These are phyloP conservation scores for Diachasma alloeum DNA, from an alignment of 1,140 invertebrate species.

Conservation along the genomic window DNA sequence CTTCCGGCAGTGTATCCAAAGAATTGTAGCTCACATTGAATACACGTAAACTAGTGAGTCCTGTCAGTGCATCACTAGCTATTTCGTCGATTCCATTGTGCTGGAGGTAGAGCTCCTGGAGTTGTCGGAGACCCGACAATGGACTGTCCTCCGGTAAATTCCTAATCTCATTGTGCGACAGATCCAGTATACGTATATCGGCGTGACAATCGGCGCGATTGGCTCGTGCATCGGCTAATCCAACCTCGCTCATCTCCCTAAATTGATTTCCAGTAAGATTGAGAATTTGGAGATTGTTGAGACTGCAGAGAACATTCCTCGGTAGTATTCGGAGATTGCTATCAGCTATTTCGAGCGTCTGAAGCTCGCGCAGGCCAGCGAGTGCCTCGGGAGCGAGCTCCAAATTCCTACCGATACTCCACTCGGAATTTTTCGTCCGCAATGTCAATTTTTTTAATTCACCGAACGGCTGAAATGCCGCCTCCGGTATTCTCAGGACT, in stretches of 20 bases:
- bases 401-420: constrained; percentile 76
- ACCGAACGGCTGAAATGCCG: constrained; percentile 79
- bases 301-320: constrained; percentile 76
- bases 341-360: constrained; percentile 79
- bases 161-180: constrained; percentile 81
- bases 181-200: constrained; percentile 77
- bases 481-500: constrained; percentile 76
- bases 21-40: constrained; percentile 87
- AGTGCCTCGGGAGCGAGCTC: constrained; percentile 75
- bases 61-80: constrained; percentile 78
- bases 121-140: constrained; percentile 73
- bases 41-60: constrained; percentile 77
- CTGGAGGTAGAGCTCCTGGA: constrained; percentile 81
- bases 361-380: constrained; percentile 77
- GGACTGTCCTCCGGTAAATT: constrained; percentile 76
- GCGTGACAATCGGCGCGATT: constrained; percentile 63
- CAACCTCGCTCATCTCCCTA: constrained; percentile 75
- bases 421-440: constrained; percentile 79
- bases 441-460: constrained; percentile 79
- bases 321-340: constrained; percentile 84
- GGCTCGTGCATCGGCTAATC: constrained; percentile 66
- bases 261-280: constrained; percentile 86
- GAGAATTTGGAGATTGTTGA: constrained; percentile 80
- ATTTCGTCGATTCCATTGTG: constrained; percentile 86
- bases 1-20: constrained; percentile 78